phyloP scores from a whole-genome alignment of 1,140 invertebrate species.

The Contarinia nasturtii region DNA sequence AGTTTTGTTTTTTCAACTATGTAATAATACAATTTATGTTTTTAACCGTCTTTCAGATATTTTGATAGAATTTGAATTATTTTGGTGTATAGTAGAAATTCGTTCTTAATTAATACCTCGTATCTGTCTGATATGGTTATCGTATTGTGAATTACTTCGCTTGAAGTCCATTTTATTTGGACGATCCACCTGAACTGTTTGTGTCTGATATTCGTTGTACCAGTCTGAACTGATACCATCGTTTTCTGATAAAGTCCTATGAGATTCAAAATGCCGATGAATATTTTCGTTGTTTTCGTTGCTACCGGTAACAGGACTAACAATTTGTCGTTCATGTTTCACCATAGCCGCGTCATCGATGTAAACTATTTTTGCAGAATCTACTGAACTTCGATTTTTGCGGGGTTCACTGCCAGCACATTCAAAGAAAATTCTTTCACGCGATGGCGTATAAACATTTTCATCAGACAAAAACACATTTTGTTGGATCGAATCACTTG shows the following conservation, averaged over 20 bases:
- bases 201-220: conserved; percentile 35
- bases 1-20: too few species aligned
- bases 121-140: conserved; percentile 68
- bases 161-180: conserved; percentile 32
- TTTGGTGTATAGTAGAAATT: neutral
- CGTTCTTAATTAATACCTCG: conserved; percentile 46
- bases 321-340: conserved; percentile 7
- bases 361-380: conserved; percentile 9
- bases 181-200: conserved; percentile 23
- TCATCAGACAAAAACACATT: neutral
- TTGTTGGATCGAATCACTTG: conserved; percentile 7
- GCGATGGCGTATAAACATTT: neutral
- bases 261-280: conserved; percentile 4
- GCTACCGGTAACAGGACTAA: conserved; percentile 9
- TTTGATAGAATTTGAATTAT: too few species aligned
- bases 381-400: conserved; percentile 8
- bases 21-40: too few species aligned
- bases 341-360: neutral
- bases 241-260: neutral
- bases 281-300: conserved; percentile 12
- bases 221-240: conserved; percentile 24
- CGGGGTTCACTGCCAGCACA: conserved; percentile 18
- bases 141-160: conserved; percentile 59
- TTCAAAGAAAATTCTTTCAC: neutral
- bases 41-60: too few species aligned